A percentile compares a stretch with the other conserved stretches of the same genome.
phyloP scores from a whole-genome alignment of 2,888 invertebrate species.

The Sesia apiformis region DNA sequence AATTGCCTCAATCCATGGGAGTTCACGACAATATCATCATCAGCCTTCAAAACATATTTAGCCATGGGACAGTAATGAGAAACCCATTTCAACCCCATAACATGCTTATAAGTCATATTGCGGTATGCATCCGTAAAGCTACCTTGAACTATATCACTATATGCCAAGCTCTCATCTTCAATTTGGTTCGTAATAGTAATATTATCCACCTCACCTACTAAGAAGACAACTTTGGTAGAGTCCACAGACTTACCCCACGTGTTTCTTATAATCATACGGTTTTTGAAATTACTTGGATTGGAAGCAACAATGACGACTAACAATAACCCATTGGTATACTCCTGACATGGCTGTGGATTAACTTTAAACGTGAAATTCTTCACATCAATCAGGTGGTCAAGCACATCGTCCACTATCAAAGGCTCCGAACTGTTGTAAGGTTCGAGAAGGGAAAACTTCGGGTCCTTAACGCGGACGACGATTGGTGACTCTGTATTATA shows the following conservation, averaged over 20 bases:
- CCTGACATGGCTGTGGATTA: conserved; percentile 71
- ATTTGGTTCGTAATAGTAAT: conserved; percentile 58
- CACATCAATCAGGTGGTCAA: conserved; percentile 67
- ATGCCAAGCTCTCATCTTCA: conserved; percentile 66
- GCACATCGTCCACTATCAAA: conserved; percentile 21
- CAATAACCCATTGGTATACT: conserved; percentile 52
- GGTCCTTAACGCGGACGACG: conserved; percentile 23
- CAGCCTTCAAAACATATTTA: conserved; percentile 77
- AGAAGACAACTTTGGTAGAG: conserved; percentile 76
- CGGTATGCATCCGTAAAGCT: conserved; percentile 84
- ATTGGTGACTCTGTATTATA: conserved; percentile 14
- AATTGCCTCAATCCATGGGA: conserved; percentile 76
- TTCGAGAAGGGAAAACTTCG: conserved; percentile 31
- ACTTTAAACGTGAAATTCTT: conserved; percentile 77
- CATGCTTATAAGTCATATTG: conserved; percentile 87
- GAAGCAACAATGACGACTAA: conserved; percentile 80
- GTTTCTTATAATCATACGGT: conserved; percentile 79
- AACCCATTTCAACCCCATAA: conserved; percentile 82
- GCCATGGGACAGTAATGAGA: conserved; percentile 77
- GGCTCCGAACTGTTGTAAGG: conserved; percentile 26
- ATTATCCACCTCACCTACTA: conserved; percentile 70
- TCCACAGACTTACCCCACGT: conserved; percentile 81
- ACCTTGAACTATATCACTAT: conserved; percentile 84
- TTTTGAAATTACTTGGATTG: conserved; percentile 77
- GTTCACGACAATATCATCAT: conserved; percentile 86